Conservation (phyloP, 1,140 invertebrate species). For the Oryzaephilus surinamensis region DNA sequence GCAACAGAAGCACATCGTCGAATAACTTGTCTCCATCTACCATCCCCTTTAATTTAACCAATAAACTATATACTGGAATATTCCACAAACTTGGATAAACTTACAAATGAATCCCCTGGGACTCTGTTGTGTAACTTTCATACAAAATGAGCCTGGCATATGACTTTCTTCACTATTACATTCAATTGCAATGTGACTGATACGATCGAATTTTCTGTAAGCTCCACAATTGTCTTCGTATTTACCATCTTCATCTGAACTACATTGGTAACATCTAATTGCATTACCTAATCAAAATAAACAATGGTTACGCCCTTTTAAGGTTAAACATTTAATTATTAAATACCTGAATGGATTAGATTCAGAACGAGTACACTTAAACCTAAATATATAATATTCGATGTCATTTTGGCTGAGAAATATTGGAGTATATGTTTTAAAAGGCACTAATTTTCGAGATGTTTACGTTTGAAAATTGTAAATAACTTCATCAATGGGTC, state of each 20-base stretch:
- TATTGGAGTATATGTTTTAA: too few relatives aligned
- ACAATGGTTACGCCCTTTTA: too few relatives aligned
- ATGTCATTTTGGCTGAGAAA: too few relatives aligned
- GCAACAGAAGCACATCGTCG: slow-evolving; percentile 80
- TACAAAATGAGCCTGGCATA: slow-evolving; percentile 88
- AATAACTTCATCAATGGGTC: too few relatives aligned
- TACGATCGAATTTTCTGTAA: slow-evolving; percentile 69
- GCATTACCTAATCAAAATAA: slow-evolving; percentile 43
- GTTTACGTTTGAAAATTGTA: too few relatives aligned
- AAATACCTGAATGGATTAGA: too few relatives aligned
- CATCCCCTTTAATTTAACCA: slow-evolving; percentile 61
- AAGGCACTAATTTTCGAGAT: too few relatives aligned
- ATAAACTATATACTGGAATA: slow-evolving; percentile 3
- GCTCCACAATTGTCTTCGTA: slow-evolving; percentile 75
- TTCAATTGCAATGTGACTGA: slow-evolving; percentile 71
- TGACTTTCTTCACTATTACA: slow-evolving; percentile 82
- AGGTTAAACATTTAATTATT: too few relatives aligned
- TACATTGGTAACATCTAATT: slow-evolving; percentile 81
- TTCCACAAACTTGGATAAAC: slow-evolving; percentile 30
- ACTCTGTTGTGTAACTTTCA: slow-evolving; percentile 80
- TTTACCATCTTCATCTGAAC: slow-evolving; percentile 62
- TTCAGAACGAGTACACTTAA: too few relatives aligned
- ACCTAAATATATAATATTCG: too few relatives aligned
- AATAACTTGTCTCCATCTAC: slow-evolving; percentile 85
- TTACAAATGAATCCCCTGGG: slow-evolving; percentile 85